These are phyloP conservation scores for Argyrosomus regius DNA, from an alignment of 2,797 vertebrate species.

Conservation along the genomic window DNA sequence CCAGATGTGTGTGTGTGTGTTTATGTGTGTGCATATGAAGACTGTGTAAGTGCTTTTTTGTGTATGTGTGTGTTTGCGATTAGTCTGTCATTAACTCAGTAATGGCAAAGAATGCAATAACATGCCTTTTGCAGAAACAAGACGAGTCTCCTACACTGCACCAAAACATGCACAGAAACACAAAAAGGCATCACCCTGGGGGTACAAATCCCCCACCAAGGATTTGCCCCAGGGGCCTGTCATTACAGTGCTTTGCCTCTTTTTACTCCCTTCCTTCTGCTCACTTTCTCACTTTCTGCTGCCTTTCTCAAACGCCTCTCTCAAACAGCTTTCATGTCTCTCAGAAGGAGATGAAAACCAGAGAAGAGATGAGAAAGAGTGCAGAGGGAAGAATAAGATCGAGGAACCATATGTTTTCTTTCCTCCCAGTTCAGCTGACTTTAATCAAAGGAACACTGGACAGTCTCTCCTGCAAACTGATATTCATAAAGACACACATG, in stretches of 20 bases:
- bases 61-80: slow-evolving; percentile 66
- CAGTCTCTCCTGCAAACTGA: slow-evolving; percentile 47
- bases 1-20: slow-evolving; percentile 69
- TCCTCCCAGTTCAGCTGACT: slow-evolving; percentile 69
- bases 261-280: slow-evolving; percentile 30
- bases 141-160: slow-evolving; percentile 23
- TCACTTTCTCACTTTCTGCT: slow-evolving; percentile 16
- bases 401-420: slow-evolving; percentile 65
- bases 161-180: slow-evolving; percentile 12
- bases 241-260: slow-evolving; percentile 32
- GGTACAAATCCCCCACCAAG: slow-evolving; percentile 47
- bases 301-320: slow-evolving; percentile 24
- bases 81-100: slow-evolving; percentile 65
- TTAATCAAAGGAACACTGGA: slow-evolving; percentile 65
- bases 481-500: slow-evolving; percentile 16
- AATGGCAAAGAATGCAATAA: slow-evolving; percentile 66
- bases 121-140: slow-evolving; percentile 56
- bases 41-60: slow-evolving; percentile 17
- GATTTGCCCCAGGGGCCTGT: slow-evolving; percentile 43
- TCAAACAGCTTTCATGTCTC: slow-evolving; percentile 36
- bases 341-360: slow-evolving; percentile 57
- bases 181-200: slow-evolving; percentile 12
- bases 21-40: slow-evolving; percentile 1
- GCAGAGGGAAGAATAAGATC: slow-evolving; percentile 34
- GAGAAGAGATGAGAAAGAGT: slow-evolving; percentile 30